These are phyloP conservation scores for Chelonoidis abingdonii DNA, from an alignment of 2,113 vertebrate genomes.

Conservation along the genomic window DNA sequence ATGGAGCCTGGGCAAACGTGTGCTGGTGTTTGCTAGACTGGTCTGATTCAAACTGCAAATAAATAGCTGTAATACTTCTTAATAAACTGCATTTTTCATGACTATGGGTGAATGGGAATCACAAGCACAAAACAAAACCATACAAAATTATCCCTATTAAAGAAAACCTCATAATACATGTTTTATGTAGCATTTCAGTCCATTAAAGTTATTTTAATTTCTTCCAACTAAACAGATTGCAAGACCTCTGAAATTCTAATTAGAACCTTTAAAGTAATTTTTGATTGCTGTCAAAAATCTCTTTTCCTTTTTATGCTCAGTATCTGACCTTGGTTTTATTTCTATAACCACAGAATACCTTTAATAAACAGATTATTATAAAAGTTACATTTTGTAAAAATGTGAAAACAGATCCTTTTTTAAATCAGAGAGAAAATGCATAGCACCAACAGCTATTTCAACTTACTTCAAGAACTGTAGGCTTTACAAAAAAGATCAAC, in stretches of 20 bases:
- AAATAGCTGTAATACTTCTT: neutral
- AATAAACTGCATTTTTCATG: neutral
- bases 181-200: neutral
- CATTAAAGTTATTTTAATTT: slow-evolving; percentile 16
- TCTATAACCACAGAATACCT: neutral
- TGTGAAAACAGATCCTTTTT: neutral
- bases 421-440: neutral
- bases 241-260: neutral
- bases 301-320: neutral
- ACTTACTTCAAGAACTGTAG: neutral
- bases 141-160: neutral
- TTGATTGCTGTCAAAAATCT: neutral
- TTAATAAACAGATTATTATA: neutral
- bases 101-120: neutral
- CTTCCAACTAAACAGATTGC: neutral
- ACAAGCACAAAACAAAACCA: neutral
- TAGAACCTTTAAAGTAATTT: neutral
- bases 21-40: neutral
- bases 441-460: neutral
- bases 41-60: neutral
- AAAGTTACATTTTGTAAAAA: neutral
- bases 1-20: neutral
- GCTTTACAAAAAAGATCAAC: neutral
- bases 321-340: neutral
- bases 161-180: neutral